Evolutionary conservation across 2,888 invertebrate species (phyloP).

Genomic region (Caenorhabditis imperialis): DNA sequence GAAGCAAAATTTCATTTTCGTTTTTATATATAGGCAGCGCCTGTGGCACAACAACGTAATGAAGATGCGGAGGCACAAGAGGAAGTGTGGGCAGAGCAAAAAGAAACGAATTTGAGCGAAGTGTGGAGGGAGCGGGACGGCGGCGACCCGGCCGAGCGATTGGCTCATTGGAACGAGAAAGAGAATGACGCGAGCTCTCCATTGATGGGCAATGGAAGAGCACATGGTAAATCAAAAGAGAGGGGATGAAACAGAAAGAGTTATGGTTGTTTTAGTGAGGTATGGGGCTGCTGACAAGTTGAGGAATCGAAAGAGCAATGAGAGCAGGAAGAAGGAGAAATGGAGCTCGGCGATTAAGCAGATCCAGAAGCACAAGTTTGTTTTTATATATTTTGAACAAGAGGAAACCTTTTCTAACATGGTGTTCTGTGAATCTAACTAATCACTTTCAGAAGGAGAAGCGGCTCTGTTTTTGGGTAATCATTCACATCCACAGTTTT

Average conservation of each 20-base stretch:
- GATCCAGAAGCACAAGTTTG: conserved; percentile 75
- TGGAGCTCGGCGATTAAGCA: conserved; percentile 72
- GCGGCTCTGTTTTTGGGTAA: conserved; percentile 54
- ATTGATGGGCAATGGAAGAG: conserved; percentile 50
- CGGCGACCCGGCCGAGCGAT: conserved; percentile 59
- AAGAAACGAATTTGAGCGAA: conserved; percentile 52
- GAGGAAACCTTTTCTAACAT: not conserved
- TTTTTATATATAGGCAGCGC: conserved; percentile 21
- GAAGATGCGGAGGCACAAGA: conserved; percentile 39
- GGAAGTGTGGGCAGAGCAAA: conserved; percentile 52
- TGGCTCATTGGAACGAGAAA: conserved; percentile 62
- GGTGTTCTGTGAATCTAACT: too few relatives aligned
- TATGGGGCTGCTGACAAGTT: conserved; percentile 45
- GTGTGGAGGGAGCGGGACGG: conserved; percentile 62
- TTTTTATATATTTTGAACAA: conserved; percentile 2
- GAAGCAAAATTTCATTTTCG: not conserved
- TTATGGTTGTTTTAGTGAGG: conserved; percentile 30
- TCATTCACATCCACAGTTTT: conserved; percentile 9
- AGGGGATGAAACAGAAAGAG: not conserved
- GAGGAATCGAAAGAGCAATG: conserved; percentile 44
- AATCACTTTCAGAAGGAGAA: conserved; percentile 36
- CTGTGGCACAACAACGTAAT: conserved; percentile 15
- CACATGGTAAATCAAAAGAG: conserved; percentile 30
- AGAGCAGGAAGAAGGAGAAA: conserved; percentile 59
- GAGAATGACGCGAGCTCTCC: conserved; percentile 55